Evolutionary conservation across 2,113 vertebrate species (phyloP).

Genomic region (Spermophilus dauricus): DNA sequence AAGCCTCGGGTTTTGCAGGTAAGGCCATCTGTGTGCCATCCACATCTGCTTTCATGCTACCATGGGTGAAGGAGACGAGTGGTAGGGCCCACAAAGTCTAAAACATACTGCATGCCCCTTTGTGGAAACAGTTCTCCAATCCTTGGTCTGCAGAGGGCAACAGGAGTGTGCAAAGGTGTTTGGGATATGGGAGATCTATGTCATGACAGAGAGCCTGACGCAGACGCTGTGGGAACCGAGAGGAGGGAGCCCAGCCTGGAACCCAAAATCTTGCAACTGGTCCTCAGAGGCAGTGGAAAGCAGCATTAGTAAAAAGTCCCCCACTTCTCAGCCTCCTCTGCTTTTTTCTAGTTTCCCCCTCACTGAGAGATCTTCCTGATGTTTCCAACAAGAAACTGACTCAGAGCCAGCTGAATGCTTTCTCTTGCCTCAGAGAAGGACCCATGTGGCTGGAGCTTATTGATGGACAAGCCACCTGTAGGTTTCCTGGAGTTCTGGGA

Average conservation of each 20-base stretch:
- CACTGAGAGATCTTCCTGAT: neutral
- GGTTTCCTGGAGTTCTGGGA: slow-evolving; percentile 86
- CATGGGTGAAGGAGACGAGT: neutral
- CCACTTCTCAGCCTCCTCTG: neutral
- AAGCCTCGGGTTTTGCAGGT: neutral
- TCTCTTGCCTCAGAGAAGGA: slow-evolving; percentile 50
- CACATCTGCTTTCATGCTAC: rapidly evolving
- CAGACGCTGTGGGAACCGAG: neutral
- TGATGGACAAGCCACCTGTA: slow-evolving; percentile 85
- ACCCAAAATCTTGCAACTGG: rapidly evolving
- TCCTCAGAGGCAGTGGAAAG: neutral
- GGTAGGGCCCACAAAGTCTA: rapidly evolving
- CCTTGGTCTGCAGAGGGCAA: neutral
- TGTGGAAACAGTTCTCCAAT: neutral
- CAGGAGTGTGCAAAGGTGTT: rapidly evolving
- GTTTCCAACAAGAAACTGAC: neutral
- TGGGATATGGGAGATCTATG: rapidly evolving
- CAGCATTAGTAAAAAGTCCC: no score
- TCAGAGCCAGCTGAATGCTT: neutral
- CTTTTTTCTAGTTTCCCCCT: neutral
- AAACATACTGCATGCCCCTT: neutral
- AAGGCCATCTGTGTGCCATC: rapidly evolving
- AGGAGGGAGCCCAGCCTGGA: rapidly evolving
- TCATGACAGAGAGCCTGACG: rapidly evolving
- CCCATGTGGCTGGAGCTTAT: slow-evolving; percentile 84